phyloP scores from a whole-genome alignment of 2,113 vertebrate species.

The Neolamprologus hecqui region DNA sequence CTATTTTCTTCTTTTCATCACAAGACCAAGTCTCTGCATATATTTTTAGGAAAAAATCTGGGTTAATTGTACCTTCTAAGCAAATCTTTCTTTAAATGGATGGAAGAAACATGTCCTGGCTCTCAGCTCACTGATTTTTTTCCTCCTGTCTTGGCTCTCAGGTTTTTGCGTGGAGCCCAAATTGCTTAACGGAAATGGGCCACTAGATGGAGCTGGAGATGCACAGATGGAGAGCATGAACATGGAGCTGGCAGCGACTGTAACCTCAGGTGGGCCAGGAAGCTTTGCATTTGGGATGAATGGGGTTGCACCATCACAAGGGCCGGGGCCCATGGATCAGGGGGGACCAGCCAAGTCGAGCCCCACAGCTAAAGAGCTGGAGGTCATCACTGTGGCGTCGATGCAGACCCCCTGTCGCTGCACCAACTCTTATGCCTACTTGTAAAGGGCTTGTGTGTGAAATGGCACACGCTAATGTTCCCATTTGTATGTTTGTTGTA shows the following conservation, averaged over 20 bases:
- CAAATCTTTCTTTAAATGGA: background rate
- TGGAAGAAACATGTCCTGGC: background rate
- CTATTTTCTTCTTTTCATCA: background rate
- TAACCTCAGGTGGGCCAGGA: constrained; percentile 92
- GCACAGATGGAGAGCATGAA: constrained; percentile 81
- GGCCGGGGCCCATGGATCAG: constrained; percentile 74
- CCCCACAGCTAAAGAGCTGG: constrained; percentile 83
- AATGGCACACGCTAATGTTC: background rate
- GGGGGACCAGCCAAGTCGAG: constrained; percentile 28
- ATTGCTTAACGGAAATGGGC: constrained; percentile 48
- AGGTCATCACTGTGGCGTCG: constrained; percentile 92
- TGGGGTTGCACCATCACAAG: constrained; percentile 66
- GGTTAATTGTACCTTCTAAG: background rate
- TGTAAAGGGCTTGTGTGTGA: constrained; percentile 68
- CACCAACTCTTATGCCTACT: constrained; percentile 93
- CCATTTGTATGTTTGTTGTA: background rate
- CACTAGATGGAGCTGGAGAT: constrained; percentile 73
- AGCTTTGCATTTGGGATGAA: constrained; percentile 82
- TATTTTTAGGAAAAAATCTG: background rate
- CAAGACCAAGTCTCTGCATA: background rate
- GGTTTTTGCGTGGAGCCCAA: constrained; percentile 37
- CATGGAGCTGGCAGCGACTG: constrained; percentile 71
- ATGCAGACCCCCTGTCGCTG: constrained; percentile 96
- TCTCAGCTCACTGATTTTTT: background rate
- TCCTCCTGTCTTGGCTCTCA: background rate